These are phyloP conservation scores for Phocides pigmalion DNA, from an alignment of 1,140 invertebrate genomes.

Conservation along the genomic window DNA sequence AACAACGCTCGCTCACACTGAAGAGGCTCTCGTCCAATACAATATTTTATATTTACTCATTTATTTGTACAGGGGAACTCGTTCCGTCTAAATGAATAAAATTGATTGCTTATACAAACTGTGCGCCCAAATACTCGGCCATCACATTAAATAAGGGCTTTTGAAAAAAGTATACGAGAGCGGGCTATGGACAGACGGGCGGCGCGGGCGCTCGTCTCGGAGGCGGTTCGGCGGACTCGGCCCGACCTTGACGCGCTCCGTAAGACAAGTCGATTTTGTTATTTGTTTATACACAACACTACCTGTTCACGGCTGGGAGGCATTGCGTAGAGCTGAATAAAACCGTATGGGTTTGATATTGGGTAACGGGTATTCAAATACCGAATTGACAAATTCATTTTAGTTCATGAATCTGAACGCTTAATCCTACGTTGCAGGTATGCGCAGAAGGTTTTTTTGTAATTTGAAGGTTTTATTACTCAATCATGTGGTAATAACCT, in stretches of 20 bases:
- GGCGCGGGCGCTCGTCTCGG: slow-evolving; percentile 47
- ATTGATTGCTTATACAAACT: slow-evolving; percentile 84
- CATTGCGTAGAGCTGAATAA: too few relatives aligned
- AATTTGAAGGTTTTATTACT: too few relatives aligned
- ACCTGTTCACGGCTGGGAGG: slow-evolving; percentile 64
- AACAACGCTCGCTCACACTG: slow-evolving; percentile 47
- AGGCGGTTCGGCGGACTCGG: slow-evolving; percentile 47
- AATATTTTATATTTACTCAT: slow-evolving; percentile 74
- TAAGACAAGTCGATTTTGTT: slow-evolving; percentile 82
- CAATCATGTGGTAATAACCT: too few relatives aligned
- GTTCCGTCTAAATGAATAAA: slow-evolving; percentile 82
- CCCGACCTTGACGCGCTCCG: slow-evolving; percentile 72
- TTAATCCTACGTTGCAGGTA: too few relatives aligned
- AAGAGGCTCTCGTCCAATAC: slow-evolving; percentile 48
- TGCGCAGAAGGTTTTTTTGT: too few relatives aligned
- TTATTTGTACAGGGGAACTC: slow-evolving; percentile 78
- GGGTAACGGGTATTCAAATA: too few relatives aligned
- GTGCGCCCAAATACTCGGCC: slow-evolving; percentile 80
- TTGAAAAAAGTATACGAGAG: slow-evolving; percentile 70
- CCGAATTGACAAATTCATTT: too few relatives aligned
- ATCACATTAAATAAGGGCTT: slow-evolving; percentile 81
- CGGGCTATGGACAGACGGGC: slow-evolving; percentile 57
- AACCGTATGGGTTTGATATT: too few relatives aligned
- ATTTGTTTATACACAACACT: slow-evolving; percentile 83
- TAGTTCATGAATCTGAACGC: too few relatives aligned